Conservation (phyloP, 2,888 invertebrate genomes). For the Zygothrica quintamaculata region DNA sequence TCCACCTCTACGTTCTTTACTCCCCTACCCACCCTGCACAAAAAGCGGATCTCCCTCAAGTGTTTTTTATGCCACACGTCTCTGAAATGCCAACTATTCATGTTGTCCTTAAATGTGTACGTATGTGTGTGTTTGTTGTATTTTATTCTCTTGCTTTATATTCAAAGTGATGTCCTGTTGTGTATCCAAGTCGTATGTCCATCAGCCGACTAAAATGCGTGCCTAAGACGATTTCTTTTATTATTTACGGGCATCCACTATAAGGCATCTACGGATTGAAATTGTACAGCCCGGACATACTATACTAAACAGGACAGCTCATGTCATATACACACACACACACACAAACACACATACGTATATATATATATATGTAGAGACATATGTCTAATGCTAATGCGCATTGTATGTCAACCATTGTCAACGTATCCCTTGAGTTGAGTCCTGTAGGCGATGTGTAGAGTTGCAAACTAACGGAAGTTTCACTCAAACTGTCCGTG, state of each 20-base stretch:
- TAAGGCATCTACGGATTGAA: conserved; percentile 55
- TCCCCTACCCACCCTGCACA: not conserved
- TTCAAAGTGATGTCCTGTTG: conserved; percentile 80
- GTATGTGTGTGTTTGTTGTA: conserved; percentile 62
- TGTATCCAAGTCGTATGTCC: conserved; percentile 55
- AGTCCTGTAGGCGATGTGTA: too few relatives aligned
- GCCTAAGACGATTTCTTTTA: conserved; percentile 81
- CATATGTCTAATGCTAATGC: conserved; percentile 74
- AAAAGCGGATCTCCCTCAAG: conserved; percentile 23
- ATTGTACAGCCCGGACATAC: too few relatives aligned
- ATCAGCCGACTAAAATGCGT: conserved; percentile 75
- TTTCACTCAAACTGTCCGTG: conserved; percentile 49
- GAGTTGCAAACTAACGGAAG: conserved; percentile 58
- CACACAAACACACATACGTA: conserved; percentile 5
- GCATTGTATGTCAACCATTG: conserved; percentile 65
- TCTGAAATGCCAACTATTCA: conserved; percentile 28
- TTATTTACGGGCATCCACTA: conserved; percentile 68
- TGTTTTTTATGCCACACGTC: conserved; percentile 78
- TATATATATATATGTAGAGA: conserved; percentile 29
- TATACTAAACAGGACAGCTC: too few relatives aligned
- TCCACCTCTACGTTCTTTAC: not conserved
- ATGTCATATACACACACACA: too few relatives aligned
- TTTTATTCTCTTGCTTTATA: conserved; percentile 80
- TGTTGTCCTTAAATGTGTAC: conserved; percentile 18
- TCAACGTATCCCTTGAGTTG: conserved; percentile 40